These are phyloP conservation scores for Argyrosomus japonicus DNA, from an alignment of 2,113 vertebrate species.

Conservation along the genomic window DNA sequence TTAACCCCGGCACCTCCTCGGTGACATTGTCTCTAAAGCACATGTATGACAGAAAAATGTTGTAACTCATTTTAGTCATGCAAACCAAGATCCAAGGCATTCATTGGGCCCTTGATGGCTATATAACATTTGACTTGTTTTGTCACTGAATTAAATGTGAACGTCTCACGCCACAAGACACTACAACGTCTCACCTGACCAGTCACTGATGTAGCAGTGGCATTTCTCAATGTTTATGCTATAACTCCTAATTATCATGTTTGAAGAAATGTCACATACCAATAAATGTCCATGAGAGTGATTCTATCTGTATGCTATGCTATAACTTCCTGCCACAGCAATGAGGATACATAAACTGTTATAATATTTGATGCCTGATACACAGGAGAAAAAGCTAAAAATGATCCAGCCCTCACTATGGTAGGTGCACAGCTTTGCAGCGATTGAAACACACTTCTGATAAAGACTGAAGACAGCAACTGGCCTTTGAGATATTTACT, in stretches of 20 bases:
- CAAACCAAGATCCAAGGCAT: background rate
- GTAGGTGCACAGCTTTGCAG: background rate
- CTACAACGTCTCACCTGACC: background rate
- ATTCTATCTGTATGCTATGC: too few relatives aligned
- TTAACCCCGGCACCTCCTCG: constrained; percentile 32
- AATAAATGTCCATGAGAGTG: too few relatives aligned
- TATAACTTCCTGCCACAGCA: too few relatives aligned
- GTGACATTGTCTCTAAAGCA: background rate
- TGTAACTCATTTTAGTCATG: constrained; percentile 7
- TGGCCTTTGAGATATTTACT: background rate
- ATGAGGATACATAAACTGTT: too few relatives aligned
- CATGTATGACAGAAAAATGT: constrained; percentile 10
- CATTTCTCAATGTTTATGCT: background rate
- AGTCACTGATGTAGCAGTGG: background rate
- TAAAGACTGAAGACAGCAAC: background rate
- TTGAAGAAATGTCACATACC: too few relatives aligned
- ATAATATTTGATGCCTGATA: too few relatives aligned
- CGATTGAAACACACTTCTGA: background rate
- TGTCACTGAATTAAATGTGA: background rate
- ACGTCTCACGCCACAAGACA: too few relatives aligned
- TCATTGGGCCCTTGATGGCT: background rate
- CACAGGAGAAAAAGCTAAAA: background rate
- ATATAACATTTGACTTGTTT: background rate
- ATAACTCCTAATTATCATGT: background rate
- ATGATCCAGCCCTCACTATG: background rate